Conservation (phyloP, 2,797 vertebrate species). For the Microctenopoma lineatum region DNA sequence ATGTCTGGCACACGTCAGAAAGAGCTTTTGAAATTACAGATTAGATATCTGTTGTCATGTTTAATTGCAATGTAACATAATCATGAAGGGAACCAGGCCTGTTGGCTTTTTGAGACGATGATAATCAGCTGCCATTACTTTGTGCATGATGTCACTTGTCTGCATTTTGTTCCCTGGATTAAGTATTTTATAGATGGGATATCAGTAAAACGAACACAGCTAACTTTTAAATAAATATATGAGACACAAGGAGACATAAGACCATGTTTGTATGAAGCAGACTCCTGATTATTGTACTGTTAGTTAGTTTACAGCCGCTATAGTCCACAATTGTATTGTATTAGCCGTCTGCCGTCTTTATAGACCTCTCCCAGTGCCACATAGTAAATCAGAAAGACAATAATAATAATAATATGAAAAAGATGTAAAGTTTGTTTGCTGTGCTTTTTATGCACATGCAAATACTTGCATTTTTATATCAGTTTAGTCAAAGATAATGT, state of each 20-base stretch:
- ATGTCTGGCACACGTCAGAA: slow-evolving; percentile 27
- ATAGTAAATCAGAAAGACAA: slow-evolving; percentile 34
- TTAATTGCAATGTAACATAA: slow-evolving; percentile 23
- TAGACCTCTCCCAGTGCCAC: slow-evolving; percentile 24
- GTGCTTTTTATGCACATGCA: slow-evolving; percentile 27
- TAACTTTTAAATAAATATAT: background rate
- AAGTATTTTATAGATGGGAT: slow-evolving; percentile 11
- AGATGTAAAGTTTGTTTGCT: slow-evolving; percentile 23
- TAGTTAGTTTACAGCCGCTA: slow-evolving; percentile 15
- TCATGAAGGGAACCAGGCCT: slow-evolving; percentile 34
- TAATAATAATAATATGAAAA: slow-evolving; percentile 23
- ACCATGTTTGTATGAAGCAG: too few relatives aligned
- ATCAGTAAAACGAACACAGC: slow-evolving; percentile 13
- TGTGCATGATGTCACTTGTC: slow-evolving; percentile 33
- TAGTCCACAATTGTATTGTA: background rate
- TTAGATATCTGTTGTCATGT: slow-evolving; percentile 32
- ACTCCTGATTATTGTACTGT: background rate
- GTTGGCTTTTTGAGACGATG: slow-evolving; percentile 23
- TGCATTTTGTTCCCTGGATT: slow-evolving; percentile 18
- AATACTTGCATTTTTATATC: slow-evolving; percentile 34
- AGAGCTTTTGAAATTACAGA: slow-evolving; percentile 28
- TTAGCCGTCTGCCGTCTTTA: background rate
- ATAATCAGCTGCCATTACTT: slow-evolving; percentile 27
- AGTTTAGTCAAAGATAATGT: slow-evolving; percentile 30
- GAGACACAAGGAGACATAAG: too few relatives aligned